A percentile compares a stretch with the other conserved stretches of the same genome.
Evolutionary conservation across 2,797 vertebrate species (phyloP).

Genomic region (Xenops minutus): DNA sequence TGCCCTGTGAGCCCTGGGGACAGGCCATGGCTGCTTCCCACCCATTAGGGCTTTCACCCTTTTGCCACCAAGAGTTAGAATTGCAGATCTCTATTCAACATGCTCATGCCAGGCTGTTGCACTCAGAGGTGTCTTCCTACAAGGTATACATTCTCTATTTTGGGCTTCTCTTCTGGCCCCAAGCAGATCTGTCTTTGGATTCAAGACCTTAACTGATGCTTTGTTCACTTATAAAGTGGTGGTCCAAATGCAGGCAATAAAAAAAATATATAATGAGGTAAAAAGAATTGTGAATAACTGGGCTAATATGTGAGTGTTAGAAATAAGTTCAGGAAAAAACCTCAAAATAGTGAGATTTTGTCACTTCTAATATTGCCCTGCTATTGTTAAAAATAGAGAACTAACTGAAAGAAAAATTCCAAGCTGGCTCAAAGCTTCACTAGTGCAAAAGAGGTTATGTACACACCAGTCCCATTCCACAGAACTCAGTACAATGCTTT

Average conservation of each 20-base stretch:
- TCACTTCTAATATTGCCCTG: neutral
- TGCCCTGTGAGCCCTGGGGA: neutral
- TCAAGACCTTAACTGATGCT: neutral
- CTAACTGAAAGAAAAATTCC: neutral
- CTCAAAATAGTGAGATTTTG: neutral
- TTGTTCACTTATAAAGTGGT: neutral
- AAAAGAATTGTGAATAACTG: neutral
- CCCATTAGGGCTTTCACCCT: neutral
- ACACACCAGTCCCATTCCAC: neutral
- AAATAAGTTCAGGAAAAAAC: neutral
- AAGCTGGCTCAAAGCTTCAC: neutral
- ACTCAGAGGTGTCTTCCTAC: neutral
- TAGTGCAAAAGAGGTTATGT: neutral
- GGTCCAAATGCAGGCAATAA: neutral
- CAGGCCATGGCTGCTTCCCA: neutral
- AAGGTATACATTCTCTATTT: neutral
- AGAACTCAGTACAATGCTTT: neutral
- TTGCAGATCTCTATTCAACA: neutral
- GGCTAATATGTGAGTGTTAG: neutral
- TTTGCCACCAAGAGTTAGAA: neutral
- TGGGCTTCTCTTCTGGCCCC: neutral
- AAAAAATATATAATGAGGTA: neutral
- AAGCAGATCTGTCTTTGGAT: neutral
- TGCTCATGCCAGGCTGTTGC: neutral
- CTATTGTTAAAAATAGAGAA: neutral